Evolutionary conservation across 1,140 invertebrate species (phyloP), one percentile per base, ranked within the genome.

Genomic region (Magallana gigas): DNA sequence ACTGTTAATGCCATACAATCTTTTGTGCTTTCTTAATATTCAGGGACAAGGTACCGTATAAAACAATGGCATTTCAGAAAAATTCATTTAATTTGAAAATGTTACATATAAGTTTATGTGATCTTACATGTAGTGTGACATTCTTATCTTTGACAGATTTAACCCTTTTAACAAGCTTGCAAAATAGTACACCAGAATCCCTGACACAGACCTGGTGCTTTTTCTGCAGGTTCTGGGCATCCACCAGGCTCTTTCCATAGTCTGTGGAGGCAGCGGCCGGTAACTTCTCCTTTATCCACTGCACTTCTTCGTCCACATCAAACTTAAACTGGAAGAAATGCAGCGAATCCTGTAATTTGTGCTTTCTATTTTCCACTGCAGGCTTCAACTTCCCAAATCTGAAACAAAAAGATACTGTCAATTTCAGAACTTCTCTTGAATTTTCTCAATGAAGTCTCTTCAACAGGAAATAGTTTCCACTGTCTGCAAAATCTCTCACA

Each of bases 301-400:
- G 98, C 91, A 99, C 95, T 94, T 99, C 98, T 0, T 97, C 97
- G 87, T 99, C 97, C 59, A 99, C 96, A 94, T 99, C 98, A 93
- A 99, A 99, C 48, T 97, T 97, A 95, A 99, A 99, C 94, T 99
- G 98, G 94, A 99, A 98, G 92, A 97, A 97, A 88, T 97, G 96
- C 7, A 98, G 92, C 58, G 97, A 97, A 93, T 98, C 98, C 93
- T 99, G 97, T 5, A 99, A 95, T 14, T 96, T 96, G 56, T 96
- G 96, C n/a, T 97, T 96, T 58, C 98, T 95, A 60, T 95, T 95
- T 23, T 92, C 94, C 58, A 95, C 93, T 9, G 95, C 95, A 71
- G 93, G 94, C 91, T 95, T 94, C 81, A 96, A 91, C 29, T 92
- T 92, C 80, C 93, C 90, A 91, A 95, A 94, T 84, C 94, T 94